Base-by-base conservation (phyloP, 2,888 invertebrate genomes). In the Elegia similella region DNA sequence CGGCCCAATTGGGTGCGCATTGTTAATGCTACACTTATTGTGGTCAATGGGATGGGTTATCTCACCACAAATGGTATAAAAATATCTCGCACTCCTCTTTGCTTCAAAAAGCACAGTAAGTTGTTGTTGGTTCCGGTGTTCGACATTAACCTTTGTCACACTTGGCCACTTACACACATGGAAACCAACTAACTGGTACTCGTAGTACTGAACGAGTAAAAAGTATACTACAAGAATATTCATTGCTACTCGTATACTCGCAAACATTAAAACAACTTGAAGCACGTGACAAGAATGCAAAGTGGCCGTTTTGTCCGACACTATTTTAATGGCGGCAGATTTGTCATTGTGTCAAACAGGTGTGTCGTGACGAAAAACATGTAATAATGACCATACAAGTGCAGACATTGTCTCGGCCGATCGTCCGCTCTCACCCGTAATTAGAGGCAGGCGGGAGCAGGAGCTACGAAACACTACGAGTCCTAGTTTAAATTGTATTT, bases 341-440 rank as follows among this genome's bases (percentile, higher is more conserved):
- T 80, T 82, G 78, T 83, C 77, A 78, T 69, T 72, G 74, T 72
- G 73, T 70, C 71, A 73, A 80, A 79, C 84, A 83, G 80, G 82
- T 85, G 78, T 79, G 72, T 76, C 79, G 76, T 76, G 76, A 76
- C 73, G 76, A 77, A 80, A 81, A 80, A 82, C 76, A 76, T 66
- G 75, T 78, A 76, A 73, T 81, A 80, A 82, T 76, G 73, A 73
- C 74, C 76, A 72, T 72, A 78, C 73, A 75, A 82, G 76, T 77
- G 80, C 75, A 75, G 76, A 80, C 82, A 80, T 79, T 81, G 84
- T 82, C 78, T 77, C 73, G 65, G 62, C 64, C 74, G 73, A 80
- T 78, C 75, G 73, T 60, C 54, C 72, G 72, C 74, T 78, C 76
- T 78, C 77, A 71, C 76, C 73, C 69, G 75, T 74, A 81, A 84